phyloP scores from a whole-genome alignment of 2,797 vertebrate genomes.

The Poeciliopsis infans region DNA sequence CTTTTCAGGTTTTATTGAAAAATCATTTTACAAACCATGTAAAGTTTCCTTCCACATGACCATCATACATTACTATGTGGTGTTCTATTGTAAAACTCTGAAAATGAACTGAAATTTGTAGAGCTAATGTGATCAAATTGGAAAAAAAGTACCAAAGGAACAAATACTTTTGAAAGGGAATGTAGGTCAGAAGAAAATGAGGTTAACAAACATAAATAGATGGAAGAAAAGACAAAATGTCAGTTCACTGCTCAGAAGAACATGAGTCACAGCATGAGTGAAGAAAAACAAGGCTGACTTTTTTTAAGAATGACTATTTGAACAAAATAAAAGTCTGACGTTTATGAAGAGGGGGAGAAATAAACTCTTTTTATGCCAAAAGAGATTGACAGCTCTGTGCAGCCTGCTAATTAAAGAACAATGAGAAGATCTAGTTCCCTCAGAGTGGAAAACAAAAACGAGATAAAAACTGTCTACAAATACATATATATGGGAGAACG shows the following conservation, averaged over 20 bases:
- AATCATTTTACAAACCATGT: neutral
- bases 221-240: neutral
- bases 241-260: constrained; percentile 4
- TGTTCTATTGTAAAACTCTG: neutral
- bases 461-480: neutral
- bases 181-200: constrained; percentile 1
- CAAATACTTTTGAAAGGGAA: neutral
- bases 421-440: neutral
- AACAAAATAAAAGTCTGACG: neutral
- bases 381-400: neutral
- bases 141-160: neutral
- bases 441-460: neutral
- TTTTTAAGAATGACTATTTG: neutral
- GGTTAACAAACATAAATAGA: neutral
- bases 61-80: neutral
- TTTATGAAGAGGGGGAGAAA: neutral
- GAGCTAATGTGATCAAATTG: neutral
- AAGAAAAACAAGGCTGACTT: neutral
- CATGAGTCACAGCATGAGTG: constrained; percentile 10
- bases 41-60: neutral
- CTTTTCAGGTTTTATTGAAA: too few species aligned
- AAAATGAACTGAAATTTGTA: neutral
- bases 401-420: constrained; percentile 2
- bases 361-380: neutral
- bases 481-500: neutral